Percentiles rank a stretch among this genome's conserved stretches.
These are phyloP conservation scores for Cinclus mexicanus DNA, from an alignment of 2,113 vertebrate species.

Conservation along the genomic window DNA sequence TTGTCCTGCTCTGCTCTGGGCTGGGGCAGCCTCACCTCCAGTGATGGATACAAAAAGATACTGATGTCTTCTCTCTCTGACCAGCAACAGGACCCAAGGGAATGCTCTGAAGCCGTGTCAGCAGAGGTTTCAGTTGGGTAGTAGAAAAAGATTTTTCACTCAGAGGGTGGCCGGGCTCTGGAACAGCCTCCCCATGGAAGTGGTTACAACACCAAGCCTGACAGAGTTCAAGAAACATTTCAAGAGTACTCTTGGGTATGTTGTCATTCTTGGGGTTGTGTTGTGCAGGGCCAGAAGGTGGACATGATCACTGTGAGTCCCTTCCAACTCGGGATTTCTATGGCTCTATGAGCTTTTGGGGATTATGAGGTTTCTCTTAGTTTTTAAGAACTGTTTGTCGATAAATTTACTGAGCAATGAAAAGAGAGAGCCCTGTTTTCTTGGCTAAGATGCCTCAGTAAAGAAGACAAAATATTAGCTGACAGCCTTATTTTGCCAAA, in stretches of 20 bases:
- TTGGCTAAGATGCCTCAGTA: not conserved
- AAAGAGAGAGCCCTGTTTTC: not conserved
- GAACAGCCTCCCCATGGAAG: not conserved
- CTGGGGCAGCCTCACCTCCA: accelerated
- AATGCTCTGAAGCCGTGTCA: not conserved
- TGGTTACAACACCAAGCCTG: not conserved
- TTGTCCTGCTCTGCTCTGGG: not conserved
- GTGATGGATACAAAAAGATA: not conserved
- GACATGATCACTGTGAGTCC: not conserved
- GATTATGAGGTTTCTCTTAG: accelerated
- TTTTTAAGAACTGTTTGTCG: not conserved
- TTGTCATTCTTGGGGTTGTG: not conserved
- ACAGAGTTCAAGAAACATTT: not conserved
- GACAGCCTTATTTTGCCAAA: not conserved
- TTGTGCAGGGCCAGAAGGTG: not conserved
- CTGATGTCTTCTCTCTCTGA: not conserved
- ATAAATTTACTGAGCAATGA: not conserved
- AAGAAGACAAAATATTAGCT: not conserved
- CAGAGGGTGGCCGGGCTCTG: not conserved
- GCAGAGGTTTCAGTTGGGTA: not conserved
- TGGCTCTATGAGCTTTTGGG: not conserved
- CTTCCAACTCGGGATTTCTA: not conserved
- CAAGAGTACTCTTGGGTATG: not conserved
- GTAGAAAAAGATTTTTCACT: not conserved
- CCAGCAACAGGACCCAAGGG: accelerated